These are phyloP conservation scores for Stomatorhinus walkeri DNA, from an alignment of 2,797 vertebrate genomes.

Conservation along the genomic window DNA sequence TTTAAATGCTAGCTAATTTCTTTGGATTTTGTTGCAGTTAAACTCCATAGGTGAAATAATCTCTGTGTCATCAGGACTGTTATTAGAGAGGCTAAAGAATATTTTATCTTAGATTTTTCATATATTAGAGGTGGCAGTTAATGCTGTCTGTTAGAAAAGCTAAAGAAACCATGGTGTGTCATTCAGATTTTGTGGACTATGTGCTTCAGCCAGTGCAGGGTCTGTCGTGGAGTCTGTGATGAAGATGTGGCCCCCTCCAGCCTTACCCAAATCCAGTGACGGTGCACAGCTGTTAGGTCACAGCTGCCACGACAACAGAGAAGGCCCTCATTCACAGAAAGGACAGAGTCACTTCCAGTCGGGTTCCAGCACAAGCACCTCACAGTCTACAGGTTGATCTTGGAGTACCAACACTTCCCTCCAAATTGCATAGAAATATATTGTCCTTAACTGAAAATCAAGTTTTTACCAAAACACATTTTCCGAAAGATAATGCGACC, in stretches of 20 bases:
- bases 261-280: constrained; percentile 16
- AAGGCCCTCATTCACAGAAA: constrained; percentile 23
- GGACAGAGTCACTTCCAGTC: constrained; percentile 24
- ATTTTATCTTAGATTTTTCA: not conserved
- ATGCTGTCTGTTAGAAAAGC: not conserved
- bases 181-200: not conserved
- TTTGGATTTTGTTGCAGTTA: not conserved
- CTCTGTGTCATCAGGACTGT: not conserved
- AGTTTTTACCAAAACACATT: not conserved
- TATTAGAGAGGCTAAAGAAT: not conserved
- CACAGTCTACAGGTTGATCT: constrained; percentile 40
- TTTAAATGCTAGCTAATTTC: not conserved
- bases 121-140: not conserved
- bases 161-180: not conserved
- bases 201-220: constrained; percentile 11
- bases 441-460: not conserved
- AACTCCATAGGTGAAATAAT: not conserved
- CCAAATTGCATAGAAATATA: not conserved
- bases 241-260: constrained; percentile 63
- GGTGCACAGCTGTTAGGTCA: constrained; percentile 28
- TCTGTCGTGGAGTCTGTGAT: constrained; percentile 52
- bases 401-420: not conserved
- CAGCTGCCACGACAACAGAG: not conserved
- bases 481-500: not conserved
- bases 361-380: not conserved